Evolutionary conservation across 1,140 invertebrate genomes (phyloP).

Genomic region (Dendroctonus ponderosae): DNA sequence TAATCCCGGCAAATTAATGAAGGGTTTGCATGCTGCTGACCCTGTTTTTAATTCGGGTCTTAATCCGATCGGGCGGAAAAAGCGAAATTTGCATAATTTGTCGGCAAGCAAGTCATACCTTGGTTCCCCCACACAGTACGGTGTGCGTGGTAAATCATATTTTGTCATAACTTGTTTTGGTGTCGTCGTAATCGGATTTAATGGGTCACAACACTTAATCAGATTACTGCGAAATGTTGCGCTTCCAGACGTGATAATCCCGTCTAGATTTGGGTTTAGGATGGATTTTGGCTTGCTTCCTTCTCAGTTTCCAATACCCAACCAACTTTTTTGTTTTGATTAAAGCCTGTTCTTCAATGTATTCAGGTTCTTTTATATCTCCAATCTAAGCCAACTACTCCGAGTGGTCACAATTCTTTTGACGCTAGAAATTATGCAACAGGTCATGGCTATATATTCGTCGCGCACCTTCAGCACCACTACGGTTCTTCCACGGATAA

Average conservation of each 20-base stretch:
- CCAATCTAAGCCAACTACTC: too few relatives aligned
- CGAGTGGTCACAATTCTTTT: too few relatives aligned
- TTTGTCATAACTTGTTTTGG: constrained; percentile 20
- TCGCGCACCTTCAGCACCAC: too few relatives aligned
- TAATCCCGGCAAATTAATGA: background rate
- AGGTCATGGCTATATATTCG: too few relatives aligned
- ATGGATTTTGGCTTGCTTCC: too few relatives aligned
- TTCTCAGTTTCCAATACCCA: too few relatives aligned
- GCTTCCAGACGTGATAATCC: background rate
- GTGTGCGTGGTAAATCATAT: constrained; percentile 20
- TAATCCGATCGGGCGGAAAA: constrained; percentile 10
- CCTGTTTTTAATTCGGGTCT: background rate
- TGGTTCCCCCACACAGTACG: constrained; percentile 1
- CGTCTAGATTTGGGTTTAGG: too few relatives aligned
- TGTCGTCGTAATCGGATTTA: constrained; percentile 14
- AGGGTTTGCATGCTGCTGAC: constrained; percentile 1
- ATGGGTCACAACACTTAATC: constrained; percentile 12
- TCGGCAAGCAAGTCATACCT: constrained; percentile 9
- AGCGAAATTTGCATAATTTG: constrained; percentile 23
- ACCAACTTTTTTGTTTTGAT: too few relatives aligned
- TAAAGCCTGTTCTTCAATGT: too few relatives aligned
- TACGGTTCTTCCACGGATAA: too few relatives aligned
- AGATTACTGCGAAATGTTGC: constrained; percentile 6
- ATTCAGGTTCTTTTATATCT: too few relatives aligned
- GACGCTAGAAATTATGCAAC: too few relatives aligned